Evolutionary conservation across 2,113 vertebrate species (phyloP), one percentile per base, ranked within the genome.

Genomic region (Boleophthalmus pectinirostris): DNA sequence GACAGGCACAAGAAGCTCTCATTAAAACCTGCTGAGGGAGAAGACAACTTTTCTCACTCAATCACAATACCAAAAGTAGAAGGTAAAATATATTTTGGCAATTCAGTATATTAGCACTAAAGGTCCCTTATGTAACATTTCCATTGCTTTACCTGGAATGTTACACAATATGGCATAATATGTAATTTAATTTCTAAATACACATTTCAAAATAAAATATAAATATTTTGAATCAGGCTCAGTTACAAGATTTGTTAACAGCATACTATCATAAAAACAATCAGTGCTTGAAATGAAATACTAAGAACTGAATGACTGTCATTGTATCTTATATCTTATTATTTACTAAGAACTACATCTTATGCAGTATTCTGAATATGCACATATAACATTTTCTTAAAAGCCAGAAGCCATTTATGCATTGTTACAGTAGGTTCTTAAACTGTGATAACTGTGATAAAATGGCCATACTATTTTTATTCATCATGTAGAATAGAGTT

Each of bases 11-110:
- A 78, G 63, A 38, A 58, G 88, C 81, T 68, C 72, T 81, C 84
- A 88, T 92, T 91, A 92, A 87, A 89, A 89, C 72, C 91, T 83
- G 82, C 58, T 69, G 47, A 51, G n/a, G 33, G 0, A 65, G 18
- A 58, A 29, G 9, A 14, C 53, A 38, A 6, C 25, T 35, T 15
- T 63, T 35, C 11, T 10, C 16, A 63, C 16, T 20, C 14, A 29
- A 18, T 16, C 15, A 60, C 6, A 16, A 29, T 33, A 16, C 4
- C 23, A 25, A 58, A 58, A 58, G 20, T 15, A 2, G 12, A 24
- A 24, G 23, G 3, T 21, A 54, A 57, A 57, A 57, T 20, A 54
- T 21, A 12, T 56, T 56, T 54, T 53, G 51, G 51, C 4, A 54
- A 54, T n/a, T 7, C 0, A n/a, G 9, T 23, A 57, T 4, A 5